Evolutionary conservation across 2,113 vertebrate genomes (phyloP).

Genomic region (Saguinus midas): DNA sequence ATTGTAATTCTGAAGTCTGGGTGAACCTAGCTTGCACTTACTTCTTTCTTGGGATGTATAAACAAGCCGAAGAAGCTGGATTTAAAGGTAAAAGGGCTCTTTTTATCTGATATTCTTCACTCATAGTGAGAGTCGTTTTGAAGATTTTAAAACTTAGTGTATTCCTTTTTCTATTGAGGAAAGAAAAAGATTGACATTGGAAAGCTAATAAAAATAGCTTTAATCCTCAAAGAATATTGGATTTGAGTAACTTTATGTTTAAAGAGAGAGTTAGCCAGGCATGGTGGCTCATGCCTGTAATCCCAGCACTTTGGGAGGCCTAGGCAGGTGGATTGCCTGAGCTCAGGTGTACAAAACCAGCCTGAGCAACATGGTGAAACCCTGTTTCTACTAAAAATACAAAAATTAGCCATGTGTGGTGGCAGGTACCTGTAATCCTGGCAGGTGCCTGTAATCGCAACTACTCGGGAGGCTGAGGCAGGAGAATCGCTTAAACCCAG

Average conservation of each 20-base stretch:
- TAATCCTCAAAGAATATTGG: slow-evolving; percentile 15
- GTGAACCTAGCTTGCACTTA: slow-evolving; percentile 93
- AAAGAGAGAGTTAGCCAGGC: background rate
- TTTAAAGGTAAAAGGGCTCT: slow-evolving; percentile 87
- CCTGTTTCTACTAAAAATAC: no score
- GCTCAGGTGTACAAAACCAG: no score
- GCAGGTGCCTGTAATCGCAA: no score
- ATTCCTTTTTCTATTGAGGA: background rate
- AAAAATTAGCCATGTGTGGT: no score
- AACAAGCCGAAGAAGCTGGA: slow-evolving; percentile 93
- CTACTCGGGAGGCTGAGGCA: no score
- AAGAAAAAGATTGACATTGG: background rate
- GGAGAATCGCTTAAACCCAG: no score
- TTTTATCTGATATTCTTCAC: background rate
- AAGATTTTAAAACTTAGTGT: slow-evolving; percentile 33
- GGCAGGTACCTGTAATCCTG: no score
- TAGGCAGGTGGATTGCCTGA: no score
- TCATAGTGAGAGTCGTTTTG: background rate
- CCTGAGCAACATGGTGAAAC: no score
- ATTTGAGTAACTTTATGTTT: slow-evolving; percentile 19
- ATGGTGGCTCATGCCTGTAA: no score
- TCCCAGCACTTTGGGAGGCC: no score
- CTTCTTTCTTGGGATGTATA: slow-evolving; percentile 97
- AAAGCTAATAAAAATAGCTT: slow-evolving; percentile 27
- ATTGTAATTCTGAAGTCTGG: slow-evolving; percentile 92